These are phyloP conservation scores for Cactoblastis cactorum DNA, from an alignment of 2,888 invertebrate genomes.

Conservation along the genomic window DNA sequence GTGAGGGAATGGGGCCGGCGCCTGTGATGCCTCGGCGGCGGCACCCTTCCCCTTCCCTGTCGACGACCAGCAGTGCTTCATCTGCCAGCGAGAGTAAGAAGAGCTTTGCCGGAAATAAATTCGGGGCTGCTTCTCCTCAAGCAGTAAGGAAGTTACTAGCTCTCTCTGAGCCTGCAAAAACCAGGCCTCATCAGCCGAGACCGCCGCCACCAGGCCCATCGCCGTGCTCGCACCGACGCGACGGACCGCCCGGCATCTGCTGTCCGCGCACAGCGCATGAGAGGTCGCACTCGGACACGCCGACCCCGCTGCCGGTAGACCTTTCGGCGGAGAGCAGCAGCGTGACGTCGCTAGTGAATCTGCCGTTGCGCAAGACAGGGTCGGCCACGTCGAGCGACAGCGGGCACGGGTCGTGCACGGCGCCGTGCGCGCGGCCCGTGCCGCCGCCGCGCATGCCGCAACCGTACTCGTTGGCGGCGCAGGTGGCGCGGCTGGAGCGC, in stretches of 20 bases:
- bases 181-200: constrained; percentile 92
- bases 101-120: constrained; percentile 82
- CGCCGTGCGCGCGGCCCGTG: constrained; percentile 80
- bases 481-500: constrained; percentile 90
- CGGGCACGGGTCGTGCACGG: constrained; percentile 88
- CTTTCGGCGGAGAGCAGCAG: constrained; percentile 97
- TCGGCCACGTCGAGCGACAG: constrained; percentile 96
- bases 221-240: constrained; percentile 81
- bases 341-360: constrained; percentile 94
- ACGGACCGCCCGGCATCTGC: constrained; percentile 73
- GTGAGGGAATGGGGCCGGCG: constrained; percentile 86
- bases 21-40: constrained; percentile 85
- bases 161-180: constrained; percentile 92
- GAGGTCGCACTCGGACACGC: constrained; percentile 93
- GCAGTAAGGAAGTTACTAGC: constrained; percentile 97
- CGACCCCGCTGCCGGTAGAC: constrained; percentile 91
- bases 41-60: constrained; percentile 95
- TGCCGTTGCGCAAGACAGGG: constrained; percentile 93
- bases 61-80: constrained; percentile 94
- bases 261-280: constrained; percentile 86
- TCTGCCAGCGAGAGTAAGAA: constrained; percentile 88
- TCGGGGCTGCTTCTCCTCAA: constrained; percentile 96
- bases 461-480: constrained; percentile 91
- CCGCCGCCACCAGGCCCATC: constrained; percentile 82
- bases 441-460: constrained; percentile 84